Conservation (phyloP, 1,140 invertebrate genomes). For the Reticulitermes speratus region DNA sequence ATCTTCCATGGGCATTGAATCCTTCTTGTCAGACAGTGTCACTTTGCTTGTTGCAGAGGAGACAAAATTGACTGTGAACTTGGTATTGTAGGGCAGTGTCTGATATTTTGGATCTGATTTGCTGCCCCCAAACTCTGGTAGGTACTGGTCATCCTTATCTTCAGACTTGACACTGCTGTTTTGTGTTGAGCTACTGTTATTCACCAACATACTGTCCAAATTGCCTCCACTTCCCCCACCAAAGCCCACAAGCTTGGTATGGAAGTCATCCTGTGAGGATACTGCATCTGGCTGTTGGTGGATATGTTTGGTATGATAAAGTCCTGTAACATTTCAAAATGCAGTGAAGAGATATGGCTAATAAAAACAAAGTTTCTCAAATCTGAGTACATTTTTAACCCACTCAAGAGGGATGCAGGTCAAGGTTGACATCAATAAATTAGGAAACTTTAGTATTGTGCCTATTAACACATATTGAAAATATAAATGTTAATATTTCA, state of each 20-base stretch:
- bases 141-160: slow-evolving; percentile 38
- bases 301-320: slow-evolving; percentile 27
- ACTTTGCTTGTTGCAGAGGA: slow-evolving; percentile 34
- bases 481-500: too few relatives aligned
- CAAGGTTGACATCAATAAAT: too few relatives aligned
- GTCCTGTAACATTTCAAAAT: neutral
- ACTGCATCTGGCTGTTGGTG: slow-evolving; percentile 19
- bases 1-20: neutral
- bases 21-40: slow-evolving; percentile 40
- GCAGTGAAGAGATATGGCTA: too few relatives aligned
- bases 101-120: slow-evolving; percentile 93
- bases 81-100: slow-evolving; percentile 85
- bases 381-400: too few relatives aligned
- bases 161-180: slow-evolving; percentile 21
- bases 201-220: neutral
- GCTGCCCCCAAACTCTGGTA: slow-evolving; percentile 57
- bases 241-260: slow-evolving; percentile 37
- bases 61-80: slow-evolving; percentile 65
- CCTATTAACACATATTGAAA: too few relatives aligned
- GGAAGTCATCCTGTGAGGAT: slow-evolving; percentile 41
- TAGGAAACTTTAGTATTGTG: too few relatives aligned
- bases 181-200: slow-evolving; percentile 6
- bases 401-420: too few relatives aligned
- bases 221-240: neutral
- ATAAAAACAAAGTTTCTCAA: too few relatives aligned